A percentile compares a stretch with the other conserved stretches of the same genome.
Evolutionary conservation across 2,888 invertebrate species (phyloP).

Genomic region (Phragmatobia fuliginosa): DNA sequence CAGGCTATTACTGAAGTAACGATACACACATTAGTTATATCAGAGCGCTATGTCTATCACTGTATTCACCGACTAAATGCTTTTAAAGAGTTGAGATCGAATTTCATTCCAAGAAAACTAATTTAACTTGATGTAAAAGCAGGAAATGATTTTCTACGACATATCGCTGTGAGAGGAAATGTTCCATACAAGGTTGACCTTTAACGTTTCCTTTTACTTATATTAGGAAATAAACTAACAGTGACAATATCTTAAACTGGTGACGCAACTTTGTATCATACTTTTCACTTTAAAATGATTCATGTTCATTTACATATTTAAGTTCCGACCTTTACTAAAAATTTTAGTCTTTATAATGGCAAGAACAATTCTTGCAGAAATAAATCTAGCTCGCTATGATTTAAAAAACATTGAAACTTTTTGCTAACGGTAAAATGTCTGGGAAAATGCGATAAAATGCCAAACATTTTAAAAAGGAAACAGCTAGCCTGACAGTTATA

Average conservation of each 20-base stretch:
- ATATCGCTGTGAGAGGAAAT: constrained; percentile 29
- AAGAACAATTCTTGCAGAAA: too few relatives aligned
- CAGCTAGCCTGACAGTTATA: neutral
- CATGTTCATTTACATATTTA: neutral
- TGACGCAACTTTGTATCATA: constrained; percentile 4
- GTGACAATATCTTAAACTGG: constrained; percentile 11
- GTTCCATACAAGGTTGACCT: constrained; percentile 40
- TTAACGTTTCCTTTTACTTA: constrained; percentile 31
- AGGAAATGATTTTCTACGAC: constrained; percentile 35
- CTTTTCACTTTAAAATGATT: neutral
- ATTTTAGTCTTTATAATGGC: too few relatives aligned
- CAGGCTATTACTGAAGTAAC: constrained; percentile 2
- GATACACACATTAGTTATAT: neutral
- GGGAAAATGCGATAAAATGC: neutral
- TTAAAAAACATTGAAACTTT: too few relatives aligned
- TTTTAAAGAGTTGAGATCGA: constrained; percentile 30
- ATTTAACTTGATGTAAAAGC: constrained; percentile 25
- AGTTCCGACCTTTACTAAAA: too few relatives aligned
- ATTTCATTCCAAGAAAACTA: constrained; percentile 38
- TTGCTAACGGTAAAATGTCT: neutral
- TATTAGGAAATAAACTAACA: constrained; percentile 15
- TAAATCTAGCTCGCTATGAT: too few relatives aligned
- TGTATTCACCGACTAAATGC: constrained; percentile 14
- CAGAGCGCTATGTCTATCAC: neutral
- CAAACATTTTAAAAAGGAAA: neutral